These are phyloP conservation scores for Drosophila mimica DNA, from an alignment of 2,888 invertebrate genomes.

Conservation along the genomic window DNA sequence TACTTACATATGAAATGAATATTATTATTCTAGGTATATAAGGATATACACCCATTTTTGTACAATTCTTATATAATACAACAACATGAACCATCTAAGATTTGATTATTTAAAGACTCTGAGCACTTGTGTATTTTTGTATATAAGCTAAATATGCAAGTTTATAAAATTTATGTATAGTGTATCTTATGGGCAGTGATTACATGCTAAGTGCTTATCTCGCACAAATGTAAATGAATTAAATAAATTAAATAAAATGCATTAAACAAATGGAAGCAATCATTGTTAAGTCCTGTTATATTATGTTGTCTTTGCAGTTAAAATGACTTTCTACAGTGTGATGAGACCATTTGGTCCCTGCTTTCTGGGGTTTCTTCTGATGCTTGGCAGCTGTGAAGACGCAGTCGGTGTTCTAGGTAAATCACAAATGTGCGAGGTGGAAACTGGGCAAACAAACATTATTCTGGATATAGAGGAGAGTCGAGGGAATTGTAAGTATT, in stretches of 20 bases:
- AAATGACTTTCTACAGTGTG: slow-evolving; percentile 49
- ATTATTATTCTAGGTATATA: background rate
- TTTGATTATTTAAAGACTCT: background rate
- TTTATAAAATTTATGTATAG: background rate
- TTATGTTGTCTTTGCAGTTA: slow-evolving; percentile 33
- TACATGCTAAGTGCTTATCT: background rate
- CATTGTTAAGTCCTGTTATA: background rate
- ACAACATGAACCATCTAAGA: background rate
- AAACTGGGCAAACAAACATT: slow-evolving; percentile 94
- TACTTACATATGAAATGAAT: background rate
- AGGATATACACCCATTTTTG: background rate
- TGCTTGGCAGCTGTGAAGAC: slow-evolving; percentile 66
- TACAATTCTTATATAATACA: background rate
- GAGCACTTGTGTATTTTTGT: background rate
- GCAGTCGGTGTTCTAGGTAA: slow-evolving; percentile 82
- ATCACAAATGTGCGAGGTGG: slow-evolving; percentile 90
- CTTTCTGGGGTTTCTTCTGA: slow-evolving; percentile 60
- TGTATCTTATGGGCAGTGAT: background rate
- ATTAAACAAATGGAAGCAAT: background rate
- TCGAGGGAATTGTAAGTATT: slow-evolving; percentile 91
- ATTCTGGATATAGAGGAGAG: slow-evolving; percentile 96
- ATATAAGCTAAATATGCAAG: background rate
- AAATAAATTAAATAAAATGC: background rate
- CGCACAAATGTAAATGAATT: background rate
- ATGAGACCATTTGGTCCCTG: slow-evolving; percentile 40